Base-by-base conservation (phyloP, 2,797 vertebrate genomes). In the Pteronotus mesoamericanus region DNA sequence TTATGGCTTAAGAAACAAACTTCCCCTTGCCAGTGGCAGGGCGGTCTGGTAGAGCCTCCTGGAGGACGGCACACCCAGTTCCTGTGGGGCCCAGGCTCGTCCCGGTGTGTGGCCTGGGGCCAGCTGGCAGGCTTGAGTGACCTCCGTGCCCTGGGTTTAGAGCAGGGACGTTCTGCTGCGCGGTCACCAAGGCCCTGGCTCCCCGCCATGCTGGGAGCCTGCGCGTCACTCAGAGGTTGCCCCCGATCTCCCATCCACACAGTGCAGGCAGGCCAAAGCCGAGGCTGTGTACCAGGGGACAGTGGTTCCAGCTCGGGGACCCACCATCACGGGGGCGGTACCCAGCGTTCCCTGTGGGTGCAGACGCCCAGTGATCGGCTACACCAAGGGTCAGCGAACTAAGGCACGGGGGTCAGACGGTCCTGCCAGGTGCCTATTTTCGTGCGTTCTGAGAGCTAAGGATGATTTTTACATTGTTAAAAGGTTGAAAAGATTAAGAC, bases 381-480 rank as follows among this genome's bases (percentile, higher is more conserved):
- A 32, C 1, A 46, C 48, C n/a, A 14, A 18, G 7, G 29, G 12
- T 46, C 22, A 68, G 61, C 24, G n/a, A 44, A 9, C 64, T 15
- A 24, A 21, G 61, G 24, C 32, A 44, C 32, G 16, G 18, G 32
- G 51, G 75, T 48, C 66, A 59, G 48, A 68, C n/a, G n/a, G n/a
- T 66, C 32, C 44, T 39, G 7, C 48, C 57, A 12, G 26, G 48
- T 34, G 6, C 22, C 9, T 74, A 32, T 46, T 82, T 89, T 66
- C 19, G 19, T 22, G 53, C 6, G 14, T 34, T 3, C 15, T 79
- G 78, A 55, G 18, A 69, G 39, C n/a, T 29, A 61, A 91, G 46
- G 91, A 68, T 89, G 44, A 68, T 57, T 94, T 91, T 59, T 85
- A 29, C 21, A 32, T 46, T 72, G 84, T 57, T 48, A 90, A 87